Percentiles rank a stretch among this genome's conserved stretches.
These are phyloP conservation scores for Zaprionus ghesquierei DNA, from an alignment of 1,140 invertebrate species.

Conservation along the genomic window DNA sequence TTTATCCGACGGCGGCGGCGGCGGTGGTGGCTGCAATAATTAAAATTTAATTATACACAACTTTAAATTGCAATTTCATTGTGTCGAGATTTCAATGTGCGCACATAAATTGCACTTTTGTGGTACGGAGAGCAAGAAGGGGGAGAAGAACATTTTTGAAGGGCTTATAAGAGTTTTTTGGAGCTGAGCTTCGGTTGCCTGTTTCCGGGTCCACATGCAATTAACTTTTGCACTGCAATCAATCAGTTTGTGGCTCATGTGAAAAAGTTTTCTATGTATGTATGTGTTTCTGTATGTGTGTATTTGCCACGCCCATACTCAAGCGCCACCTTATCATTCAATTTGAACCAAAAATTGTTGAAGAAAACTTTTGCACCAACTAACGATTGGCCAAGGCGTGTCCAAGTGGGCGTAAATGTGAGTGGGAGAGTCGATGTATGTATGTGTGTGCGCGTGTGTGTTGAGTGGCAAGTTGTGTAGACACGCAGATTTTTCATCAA, in stretches of 20 bases:
- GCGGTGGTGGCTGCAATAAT: no score
- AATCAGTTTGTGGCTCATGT: constrained; percentile 57
- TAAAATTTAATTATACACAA: constrained; percentile 72
- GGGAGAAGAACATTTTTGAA: neutral
- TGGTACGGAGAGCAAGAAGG: constrained; percentile 1
- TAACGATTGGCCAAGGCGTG: constrained; percentile 58
- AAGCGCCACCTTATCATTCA: constrained; percentile 68
- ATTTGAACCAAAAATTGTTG: constrained; percentile 47
- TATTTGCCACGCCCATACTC: constrained; percentile 39
- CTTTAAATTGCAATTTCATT: constrained; percentile 69
- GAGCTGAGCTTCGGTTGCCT: neutral
- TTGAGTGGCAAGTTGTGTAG: constrained; percentile 70
- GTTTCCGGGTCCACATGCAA: constrained; percentile 51
- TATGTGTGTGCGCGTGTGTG: constrained; percentile 2
- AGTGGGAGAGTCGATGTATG: constrained; percentile 26
- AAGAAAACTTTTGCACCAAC: constrained; percentile 68
- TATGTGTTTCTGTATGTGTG: no score
- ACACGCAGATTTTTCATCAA: constrained; percentile 68
- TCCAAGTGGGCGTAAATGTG: constrained; percentile 60
- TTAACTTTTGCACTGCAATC: constrained; percentile 76
- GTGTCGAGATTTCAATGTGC: constrained; percentile 51
- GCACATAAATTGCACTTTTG: constrained; percentile 66
- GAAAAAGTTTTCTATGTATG: constrained; percentile 48
- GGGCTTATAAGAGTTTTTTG: neutral
- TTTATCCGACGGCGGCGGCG: constrained; percentile 10